Percentiles rank a stretch among this genome's conserved stretches.
Conservation (phyloP, 2,888 invertebrate genomes). For the Dorcus parallelipipedus region DNA sequence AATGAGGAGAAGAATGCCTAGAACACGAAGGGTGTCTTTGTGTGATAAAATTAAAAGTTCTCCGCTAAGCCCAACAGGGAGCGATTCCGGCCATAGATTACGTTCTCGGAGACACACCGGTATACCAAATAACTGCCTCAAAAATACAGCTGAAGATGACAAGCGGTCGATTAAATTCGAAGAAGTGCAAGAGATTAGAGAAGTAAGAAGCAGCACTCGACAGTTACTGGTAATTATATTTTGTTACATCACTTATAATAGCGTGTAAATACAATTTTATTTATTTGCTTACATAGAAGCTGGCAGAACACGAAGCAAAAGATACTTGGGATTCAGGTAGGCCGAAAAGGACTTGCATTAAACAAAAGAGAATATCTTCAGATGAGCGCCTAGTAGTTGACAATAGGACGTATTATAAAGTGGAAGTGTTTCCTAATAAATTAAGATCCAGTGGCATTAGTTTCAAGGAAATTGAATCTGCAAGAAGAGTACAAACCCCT, state of each 20-base stretch:
- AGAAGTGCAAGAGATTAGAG: constrained; percentile 35
- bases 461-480: neutral
- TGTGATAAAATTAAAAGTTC: constrained; percentile 31
- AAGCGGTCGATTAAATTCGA: constrained; percentile 36
- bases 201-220: constrained; percentile 39
- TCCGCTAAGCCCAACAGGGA: constrained; percentile 36
- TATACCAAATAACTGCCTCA: constrained; percentile 41
- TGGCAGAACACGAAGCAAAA: constrained; percentile 21
- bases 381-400: constrained; percentile 56
- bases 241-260: neutral
- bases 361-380: constrained; percentile 44
- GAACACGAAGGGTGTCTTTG: constrained; percentile 30
- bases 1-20: constrained; percentile 28
- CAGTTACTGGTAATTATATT: constrained; percentile 34
- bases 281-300: constrained; percentile 3
- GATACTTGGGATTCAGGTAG: constrained; percentile 44
- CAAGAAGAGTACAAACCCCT: neutral
- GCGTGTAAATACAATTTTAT: neutral
- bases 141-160: constrained; percentile 46
- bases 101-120: constrained; percentile 44
- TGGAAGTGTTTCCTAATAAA: constrained; percentile 68
- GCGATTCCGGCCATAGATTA: constrained; percentile 42
- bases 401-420: constrained; percentile 62
- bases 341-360: constrained; percentile 41
- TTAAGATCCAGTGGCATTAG: constrained; percentile 55